Evolutionary conservation across 2,797 vertebrate genomes (phyloP).

Genomic region (Prunella strophiata): DNA sequence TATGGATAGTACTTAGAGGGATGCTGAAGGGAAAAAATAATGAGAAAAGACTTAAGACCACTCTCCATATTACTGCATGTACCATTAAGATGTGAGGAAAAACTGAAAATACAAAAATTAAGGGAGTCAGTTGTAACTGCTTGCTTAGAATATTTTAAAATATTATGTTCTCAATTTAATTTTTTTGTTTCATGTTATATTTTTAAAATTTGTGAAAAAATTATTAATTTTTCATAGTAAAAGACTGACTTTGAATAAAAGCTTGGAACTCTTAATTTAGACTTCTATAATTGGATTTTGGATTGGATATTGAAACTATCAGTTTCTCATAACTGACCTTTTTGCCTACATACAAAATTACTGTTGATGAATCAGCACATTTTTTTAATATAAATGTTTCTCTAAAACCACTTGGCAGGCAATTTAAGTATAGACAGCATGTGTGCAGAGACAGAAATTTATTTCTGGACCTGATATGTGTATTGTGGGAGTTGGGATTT

Average conservation of each 20-base stretch:
- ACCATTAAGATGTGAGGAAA: not conserved
- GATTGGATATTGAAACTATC: not conserved
- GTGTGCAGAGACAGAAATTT: not conserved
- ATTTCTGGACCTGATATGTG: not conserved
- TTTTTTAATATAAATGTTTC: not conserved
- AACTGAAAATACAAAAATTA: not conserved
- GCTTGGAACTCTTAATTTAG: not conserved
- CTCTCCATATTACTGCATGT: not conserved
- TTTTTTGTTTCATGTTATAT: not conserved
- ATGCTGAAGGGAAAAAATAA: not conserved
- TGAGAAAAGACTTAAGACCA: not conserved
- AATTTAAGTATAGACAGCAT: not conserved
- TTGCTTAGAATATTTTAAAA: not conserved
- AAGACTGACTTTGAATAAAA: not conserved
- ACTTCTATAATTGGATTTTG: not conserved
- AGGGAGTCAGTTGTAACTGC: not conserved
- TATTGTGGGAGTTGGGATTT: not conserved
- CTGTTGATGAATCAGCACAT: slow-evolving; percentile 31
- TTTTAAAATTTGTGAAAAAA: not conserved
- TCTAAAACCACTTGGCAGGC: slow-evolving; percentile 15
- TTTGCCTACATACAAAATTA: not conserved
- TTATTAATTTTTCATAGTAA: not conserved
- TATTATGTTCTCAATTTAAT: not conserved
- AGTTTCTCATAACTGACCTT: not conserved
- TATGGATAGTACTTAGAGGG: not conserved